Conservation (phyloP, 2,888 invertebrate genomes). For the Drosophila greeni region DNA sequence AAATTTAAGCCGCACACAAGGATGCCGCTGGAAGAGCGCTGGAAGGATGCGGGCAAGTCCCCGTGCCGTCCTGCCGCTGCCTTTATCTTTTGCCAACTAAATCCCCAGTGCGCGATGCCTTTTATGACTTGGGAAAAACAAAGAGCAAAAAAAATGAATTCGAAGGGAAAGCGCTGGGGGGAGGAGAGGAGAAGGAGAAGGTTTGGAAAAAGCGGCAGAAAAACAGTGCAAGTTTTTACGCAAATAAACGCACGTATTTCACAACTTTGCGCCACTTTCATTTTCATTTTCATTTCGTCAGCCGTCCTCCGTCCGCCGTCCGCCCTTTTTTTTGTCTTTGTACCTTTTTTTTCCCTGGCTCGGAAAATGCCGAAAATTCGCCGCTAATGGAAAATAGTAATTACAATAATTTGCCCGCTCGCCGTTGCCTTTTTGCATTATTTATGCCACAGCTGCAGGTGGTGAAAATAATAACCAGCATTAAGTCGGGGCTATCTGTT, state of each 20-base stretch:
- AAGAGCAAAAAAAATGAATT: not conserved
- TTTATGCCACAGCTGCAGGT: constrained; percentile 40
- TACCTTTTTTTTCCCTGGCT: constrained; percentile 36
- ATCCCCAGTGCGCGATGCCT: constrained; percentile 49
- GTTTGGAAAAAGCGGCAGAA: constrained; percentile 3
- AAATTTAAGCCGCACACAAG: constrained; percentile 62
- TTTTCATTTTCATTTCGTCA: constrained; percentile 45
- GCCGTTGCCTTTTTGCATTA: constrained; percentile 42
- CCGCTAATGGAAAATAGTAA: constrained; percentile 71
- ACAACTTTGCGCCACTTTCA: constrained; percentile 65
- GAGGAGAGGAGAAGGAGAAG: not conserved
- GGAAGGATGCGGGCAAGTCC: constrained; percentile 14
- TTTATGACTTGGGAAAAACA: constrained; percentile 32
- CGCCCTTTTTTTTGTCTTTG: constrained; percentile 10
- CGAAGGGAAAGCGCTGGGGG: constrained; percentile 1
- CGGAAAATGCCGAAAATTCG: constrained; percentile 39
- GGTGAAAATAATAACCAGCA: constrained; percentile 25
- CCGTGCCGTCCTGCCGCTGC: not conserved
- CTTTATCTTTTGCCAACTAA: constrained; percentile 51
- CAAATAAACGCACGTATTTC: constrained; percentile 72
- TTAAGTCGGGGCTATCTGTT: constrained; percentile 21
- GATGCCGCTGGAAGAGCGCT: constrained; percentile 13
- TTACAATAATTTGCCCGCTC: constrained; percentile 61
- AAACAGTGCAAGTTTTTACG: constrained; percentile 59
- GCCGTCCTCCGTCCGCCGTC: constrained; percentile 6